Conservation (phyloP, 1,140 invertebrate species). For the Alviniconcha marisindica region DNA sequence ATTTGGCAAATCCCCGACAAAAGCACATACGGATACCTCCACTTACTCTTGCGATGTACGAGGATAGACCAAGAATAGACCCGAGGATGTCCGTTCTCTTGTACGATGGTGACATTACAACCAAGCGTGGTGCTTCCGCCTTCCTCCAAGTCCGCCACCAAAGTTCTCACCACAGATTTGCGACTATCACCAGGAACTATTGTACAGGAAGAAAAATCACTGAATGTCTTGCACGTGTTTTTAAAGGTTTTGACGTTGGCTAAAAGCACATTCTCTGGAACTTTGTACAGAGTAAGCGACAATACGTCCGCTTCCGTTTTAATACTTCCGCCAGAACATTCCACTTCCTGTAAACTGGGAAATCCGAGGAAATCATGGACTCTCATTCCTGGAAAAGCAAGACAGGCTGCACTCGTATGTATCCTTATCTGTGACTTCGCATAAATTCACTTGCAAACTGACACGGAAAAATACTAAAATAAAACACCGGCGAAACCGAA, state of each 20-base stretch:
- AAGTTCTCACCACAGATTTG: not conserved
- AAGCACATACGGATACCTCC: no score
- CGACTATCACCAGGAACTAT: not conserved
- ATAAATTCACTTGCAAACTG: no score
- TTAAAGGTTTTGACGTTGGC: not conserved
- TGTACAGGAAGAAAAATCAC: not conserved
- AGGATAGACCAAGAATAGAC: not conserved
- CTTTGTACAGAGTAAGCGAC: conserved; percentile 9
- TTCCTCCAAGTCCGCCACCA: conserved; percentile 1
- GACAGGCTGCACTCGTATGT: no score
- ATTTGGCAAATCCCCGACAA: no score
- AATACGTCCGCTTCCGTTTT: not conserved
- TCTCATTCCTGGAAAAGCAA: not conserved
- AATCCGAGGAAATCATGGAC: conserved; percentile 4
- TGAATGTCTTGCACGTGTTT: not conserved
- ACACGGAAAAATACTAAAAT: no score
- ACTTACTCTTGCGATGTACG: no score
- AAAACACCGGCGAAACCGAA: no score
- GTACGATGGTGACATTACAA: conserved; percentile 3
- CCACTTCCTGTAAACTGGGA: conserved; percentile 18
- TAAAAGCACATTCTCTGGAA: not conserved
- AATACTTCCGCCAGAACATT: conserved; percentile 2
- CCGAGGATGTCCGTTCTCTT: not conserved
- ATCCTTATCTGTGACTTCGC: no score
- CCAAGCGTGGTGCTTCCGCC: not conserved